These are phyloP conservation scores for Danio rerio DNA, from an alignment of 2,113 vertebrate genomes.

Conservation along the genomic window DNA sequence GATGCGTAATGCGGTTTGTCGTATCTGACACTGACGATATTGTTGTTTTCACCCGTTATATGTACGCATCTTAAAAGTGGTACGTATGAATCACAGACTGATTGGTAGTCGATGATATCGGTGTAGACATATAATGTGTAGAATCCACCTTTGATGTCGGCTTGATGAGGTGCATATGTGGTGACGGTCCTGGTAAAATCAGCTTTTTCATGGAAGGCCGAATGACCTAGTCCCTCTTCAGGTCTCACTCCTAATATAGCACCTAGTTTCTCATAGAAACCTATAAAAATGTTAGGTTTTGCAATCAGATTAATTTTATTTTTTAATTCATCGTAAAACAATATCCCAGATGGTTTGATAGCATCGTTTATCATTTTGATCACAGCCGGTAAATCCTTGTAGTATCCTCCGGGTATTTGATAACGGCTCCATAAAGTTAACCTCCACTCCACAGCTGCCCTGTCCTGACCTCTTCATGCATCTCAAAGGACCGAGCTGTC, in stretches of 20 bases:
- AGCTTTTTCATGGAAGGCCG: neutral
- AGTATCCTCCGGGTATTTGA: too few species aligned
- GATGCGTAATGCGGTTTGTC: neutral
- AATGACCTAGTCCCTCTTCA: neutral
- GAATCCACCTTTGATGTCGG: neutral
- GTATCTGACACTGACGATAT: neutral
- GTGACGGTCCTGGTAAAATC: neutral
- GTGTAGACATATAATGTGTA: too few species aligned
- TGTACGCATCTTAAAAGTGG: conserved; percentile 14
- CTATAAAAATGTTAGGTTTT: neutral
- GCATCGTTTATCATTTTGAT: too few species aligned
- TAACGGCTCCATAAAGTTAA: too few species aligned
- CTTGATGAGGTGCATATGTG: neutral
- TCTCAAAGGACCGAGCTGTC: too few species aligned
- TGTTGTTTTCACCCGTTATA: neutral
- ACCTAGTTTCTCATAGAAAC: neutral
- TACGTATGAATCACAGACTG: neutral
- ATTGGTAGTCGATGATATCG: neutral
- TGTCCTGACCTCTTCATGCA: too few species aligned
- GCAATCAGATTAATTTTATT: neutral
- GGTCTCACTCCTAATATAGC: neutral
- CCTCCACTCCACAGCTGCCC: too few species aligned
- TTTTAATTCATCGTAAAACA: too few species aligned
- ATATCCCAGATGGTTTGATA: too few species aligned
- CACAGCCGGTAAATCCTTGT: too few species aligned